These are phyloP conservation scores for Orchesella cincta DNA, from an alignment of 1,140 invertebrate species.

Conservation along the genomic window DNA sequence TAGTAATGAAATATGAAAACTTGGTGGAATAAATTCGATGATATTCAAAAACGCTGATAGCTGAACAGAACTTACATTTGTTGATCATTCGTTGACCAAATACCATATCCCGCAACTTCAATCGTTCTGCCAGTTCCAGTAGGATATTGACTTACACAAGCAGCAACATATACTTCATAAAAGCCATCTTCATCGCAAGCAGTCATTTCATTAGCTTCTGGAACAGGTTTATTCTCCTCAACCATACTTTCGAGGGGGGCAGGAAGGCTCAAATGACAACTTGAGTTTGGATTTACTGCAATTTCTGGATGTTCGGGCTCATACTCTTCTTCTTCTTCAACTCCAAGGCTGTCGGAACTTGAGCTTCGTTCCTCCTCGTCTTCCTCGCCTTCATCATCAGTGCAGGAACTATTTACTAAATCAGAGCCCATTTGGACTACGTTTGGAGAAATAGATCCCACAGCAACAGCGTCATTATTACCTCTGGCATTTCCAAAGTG, in stretches of 20 bases:
- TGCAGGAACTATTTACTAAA: no score
- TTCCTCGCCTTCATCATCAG: neutral
- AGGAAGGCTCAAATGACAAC: no score
- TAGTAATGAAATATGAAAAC: neutral
- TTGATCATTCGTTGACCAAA: neutral
- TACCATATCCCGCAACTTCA: neutral
- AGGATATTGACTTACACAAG: neutral
- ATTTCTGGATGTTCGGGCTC: neutral
- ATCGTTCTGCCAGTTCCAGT: neutral
- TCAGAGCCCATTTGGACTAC: no score
- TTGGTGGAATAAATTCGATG: neutral
- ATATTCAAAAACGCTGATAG: neutral
- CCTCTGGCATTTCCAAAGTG: no score
- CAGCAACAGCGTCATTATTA: no score
- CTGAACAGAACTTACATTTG: neutral
- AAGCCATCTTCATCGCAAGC: neutral
- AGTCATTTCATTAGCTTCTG: no score
- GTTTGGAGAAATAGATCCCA: no score
- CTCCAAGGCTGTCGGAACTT: neutral
- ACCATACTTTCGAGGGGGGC: no score
- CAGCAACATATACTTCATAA: neutral
- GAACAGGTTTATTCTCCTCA: no score
- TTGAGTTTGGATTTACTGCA: neutral
- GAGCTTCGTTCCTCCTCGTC: no score
- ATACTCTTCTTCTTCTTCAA: slow-evolving; percentile 3